phyloP scores from a whole-genome alignment of 2,113 vertebrate species.

The Chloroceryle aenea region DNA sequence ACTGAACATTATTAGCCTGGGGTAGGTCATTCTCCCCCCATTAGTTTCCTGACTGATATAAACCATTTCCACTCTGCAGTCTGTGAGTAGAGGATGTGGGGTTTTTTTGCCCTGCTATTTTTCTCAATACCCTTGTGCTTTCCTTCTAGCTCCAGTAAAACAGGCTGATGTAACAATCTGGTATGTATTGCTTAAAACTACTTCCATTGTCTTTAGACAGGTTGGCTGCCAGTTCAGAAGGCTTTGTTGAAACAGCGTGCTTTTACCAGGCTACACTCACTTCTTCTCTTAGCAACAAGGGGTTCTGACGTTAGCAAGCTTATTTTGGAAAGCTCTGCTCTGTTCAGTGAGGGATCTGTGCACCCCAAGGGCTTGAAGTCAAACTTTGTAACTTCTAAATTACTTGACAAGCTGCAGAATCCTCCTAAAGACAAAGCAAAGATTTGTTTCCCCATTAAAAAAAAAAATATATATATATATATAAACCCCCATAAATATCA shows the following conservation, averaged over 20 bases:
- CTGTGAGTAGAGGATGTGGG: background rate
- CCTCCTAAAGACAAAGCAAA: background rate
- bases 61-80: background rate
- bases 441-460: background rate
- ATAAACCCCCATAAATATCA: background rate
- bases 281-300: slow-evolving; percentile 62
- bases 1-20: slow-evolving; percentile 33
- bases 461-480: too few species aligned
- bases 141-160: background rate
- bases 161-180: slow-evolving; percentile 32
- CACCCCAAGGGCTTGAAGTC: slow-evolving; percentile 10
- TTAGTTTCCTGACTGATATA: slow-evolving; percentile 25
- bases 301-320: slow-evolving; percentile 43
- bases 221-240: slow-evolving; percentile 1
- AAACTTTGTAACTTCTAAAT: background rate
- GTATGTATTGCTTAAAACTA: background rate
- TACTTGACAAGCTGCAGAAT: slow-evolving; percentile 41
- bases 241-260: slow-evolving; percentile 46
- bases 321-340: slow-evolving; percentile 63
- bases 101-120: background rate
- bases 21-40: slow-evolving; percentile 17
- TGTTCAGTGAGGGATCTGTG: background rate
- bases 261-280: slow-evolving; percentile 21
- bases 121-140: background rate
- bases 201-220: slow-evolving; percentile 25